Conservation (phyloP, 2,113 vertebrate genomes). For the Morone saxatilis region DNA sequence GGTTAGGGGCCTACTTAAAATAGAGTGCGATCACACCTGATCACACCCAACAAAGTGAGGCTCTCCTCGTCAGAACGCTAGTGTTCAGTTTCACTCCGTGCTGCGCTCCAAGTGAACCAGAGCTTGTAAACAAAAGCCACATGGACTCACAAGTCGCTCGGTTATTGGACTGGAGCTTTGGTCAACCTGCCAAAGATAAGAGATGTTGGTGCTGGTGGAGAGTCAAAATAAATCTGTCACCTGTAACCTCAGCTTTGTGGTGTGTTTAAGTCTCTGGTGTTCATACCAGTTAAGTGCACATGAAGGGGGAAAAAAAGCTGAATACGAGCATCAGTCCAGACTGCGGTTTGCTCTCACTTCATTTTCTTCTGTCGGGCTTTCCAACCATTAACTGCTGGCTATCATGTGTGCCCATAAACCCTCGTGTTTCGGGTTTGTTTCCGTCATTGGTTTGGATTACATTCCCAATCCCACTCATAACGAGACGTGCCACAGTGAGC, state of each 20-base stretch:
- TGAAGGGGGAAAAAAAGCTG: background rate
- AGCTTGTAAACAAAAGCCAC: slow-evolving; percentile 18
- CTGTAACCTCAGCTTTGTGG: background rate
- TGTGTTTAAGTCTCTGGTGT: background rate
- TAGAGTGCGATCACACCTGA: background rate
- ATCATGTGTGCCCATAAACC: background rate
- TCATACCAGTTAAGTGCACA: background rate
- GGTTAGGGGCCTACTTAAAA: background rate
- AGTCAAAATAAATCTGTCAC: background rate
- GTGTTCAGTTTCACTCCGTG: slow-evolving; percentile 12
- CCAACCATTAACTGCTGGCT: background rate
- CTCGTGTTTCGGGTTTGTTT: slow-evolving; percentile 10
- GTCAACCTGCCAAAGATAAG: background rate
- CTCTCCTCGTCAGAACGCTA: background rate
- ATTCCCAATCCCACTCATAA: background rate
- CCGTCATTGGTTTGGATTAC: background rate
- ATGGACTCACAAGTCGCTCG: background rate
- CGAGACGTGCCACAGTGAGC: background rate
- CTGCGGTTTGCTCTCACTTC: slow-evolving; percentile 13
- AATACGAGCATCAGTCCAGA: background rate
- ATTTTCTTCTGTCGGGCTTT: slow-evolving; percentile 2
- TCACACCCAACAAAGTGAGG: background rate
- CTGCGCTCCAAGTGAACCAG: slow-evolving; percentile 1
- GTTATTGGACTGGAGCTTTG: background rate
- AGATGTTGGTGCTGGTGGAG: background rate